Conservation (phyloP, 2,888 invertebrate genomes). For the Eucriotettix oculatus region DNA sequence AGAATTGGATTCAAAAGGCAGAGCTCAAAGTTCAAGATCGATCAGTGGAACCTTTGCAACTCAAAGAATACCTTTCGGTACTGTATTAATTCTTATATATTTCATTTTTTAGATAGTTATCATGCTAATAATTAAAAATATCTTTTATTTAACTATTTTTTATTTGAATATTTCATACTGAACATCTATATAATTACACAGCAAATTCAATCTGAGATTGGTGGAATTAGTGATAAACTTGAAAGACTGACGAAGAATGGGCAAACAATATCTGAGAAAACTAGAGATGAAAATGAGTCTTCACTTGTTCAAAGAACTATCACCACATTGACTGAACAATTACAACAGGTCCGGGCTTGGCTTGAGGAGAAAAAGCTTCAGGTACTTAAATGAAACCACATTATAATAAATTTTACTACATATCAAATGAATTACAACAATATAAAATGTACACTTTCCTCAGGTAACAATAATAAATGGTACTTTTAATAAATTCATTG, state of each 20-base stretch:
- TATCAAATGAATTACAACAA: too few species aligned
- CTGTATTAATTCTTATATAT: not conserved
- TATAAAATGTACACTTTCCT: too few species aligned
- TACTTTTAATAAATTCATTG: too few species aligned
- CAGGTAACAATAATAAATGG: too few species aligned
- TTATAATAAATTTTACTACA: too few species aligned
- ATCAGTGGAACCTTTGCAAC: conserved; percentile 54
- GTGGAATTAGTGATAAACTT: conserved; percentile 52
- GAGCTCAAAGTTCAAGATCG: conserved; percentile 72
- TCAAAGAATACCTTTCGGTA: conserved; percentile 57
- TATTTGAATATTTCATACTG: not conserved
- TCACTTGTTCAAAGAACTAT: conserved; percentile 58
- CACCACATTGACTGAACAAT: conserved; percentile 57
- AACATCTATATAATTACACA: conserved; percentile 9
- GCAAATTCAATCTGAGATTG: conserved; percentile 58
- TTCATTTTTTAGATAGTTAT: not conserved
- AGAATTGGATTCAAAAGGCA: conserved; percentile 67
- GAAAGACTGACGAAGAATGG: conserved; percentile 66
- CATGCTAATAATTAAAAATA: not conserved
- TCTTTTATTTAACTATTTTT: not conserved
- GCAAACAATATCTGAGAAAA: conserved; percentile 59
- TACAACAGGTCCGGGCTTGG: conserved; percentile 59
- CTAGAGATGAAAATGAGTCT: conserved; percentile 59
- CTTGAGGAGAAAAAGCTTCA: conserved; percentile 69
- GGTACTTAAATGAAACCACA: conserved; percentile 15